phyloP scores from a whole-genome alignment of 2,797 vertebrate genomes.

The Hybognathus amarus region DNA sequence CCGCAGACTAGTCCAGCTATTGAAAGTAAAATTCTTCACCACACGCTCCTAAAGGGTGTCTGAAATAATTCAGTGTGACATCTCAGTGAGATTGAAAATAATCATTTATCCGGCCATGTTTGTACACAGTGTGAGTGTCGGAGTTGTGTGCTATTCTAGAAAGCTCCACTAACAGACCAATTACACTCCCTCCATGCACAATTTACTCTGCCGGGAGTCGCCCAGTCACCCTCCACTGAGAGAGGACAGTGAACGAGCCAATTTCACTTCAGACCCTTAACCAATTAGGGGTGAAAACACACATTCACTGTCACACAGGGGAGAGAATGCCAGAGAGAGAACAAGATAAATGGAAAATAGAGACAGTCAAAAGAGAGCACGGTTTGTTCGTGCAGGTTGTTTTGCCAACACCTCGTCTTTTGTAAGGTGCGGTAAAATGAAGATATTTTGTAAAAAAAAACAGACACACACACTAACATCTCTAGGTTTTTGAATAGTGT shows the following conservation, averaged over 20 bases:
- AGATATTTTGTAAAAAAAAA: neutral
- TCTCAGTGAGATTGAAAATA: slow-evolving; percentile 53
- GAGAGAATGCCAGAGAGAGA: neutral
- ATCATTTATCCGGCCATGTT: slow-evolving; percentile 37
- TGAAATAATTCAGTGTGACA: slow-evolving; percentile 40
- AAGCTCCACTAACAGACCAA: slow-evolving; percentile 50
- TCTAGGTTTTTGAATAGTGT: neutral
- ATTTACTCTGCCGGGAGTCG: slow-evolving; percentile 50
- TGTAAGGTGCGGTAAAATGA: neutral
- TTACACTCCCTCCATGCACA: slow-evolving; percentile 47
- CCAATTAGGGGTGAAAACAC: slow-evolving; percentile 53
- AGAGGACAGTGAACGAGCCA: slow-evolving; percentile 38
- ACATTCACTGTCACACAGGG: slow-evolving; percentile 45
- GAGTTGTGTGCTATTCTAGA: slow-evolving; percentile 38
- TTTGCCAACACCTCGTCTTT: neutral
- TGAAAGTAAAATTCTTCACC: slow-evolving; percentile 3
- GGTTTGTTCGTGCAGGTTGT: neutral
- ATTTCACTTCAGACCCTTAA: slow-evolving; percentile 54
- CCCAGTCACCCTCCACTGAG: slow-evolving; percentile 53
- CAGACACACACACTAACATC: neutral
- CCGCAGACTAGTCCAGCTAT: neutral
- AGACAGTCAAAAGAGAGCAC: slow-evolving; percentile 15
- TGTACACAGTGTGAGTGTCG: slow-evolving; percentile 31
- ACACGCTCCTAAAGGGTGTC: slow-evolving; percentile 13
- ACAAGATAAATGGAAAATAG: slow-evolving; percentile 5